Evolutionary conservation across 92 coral and sea anemone genomes (phyloP).

Genomic region (Chrysogorgia sp.): DNA sequence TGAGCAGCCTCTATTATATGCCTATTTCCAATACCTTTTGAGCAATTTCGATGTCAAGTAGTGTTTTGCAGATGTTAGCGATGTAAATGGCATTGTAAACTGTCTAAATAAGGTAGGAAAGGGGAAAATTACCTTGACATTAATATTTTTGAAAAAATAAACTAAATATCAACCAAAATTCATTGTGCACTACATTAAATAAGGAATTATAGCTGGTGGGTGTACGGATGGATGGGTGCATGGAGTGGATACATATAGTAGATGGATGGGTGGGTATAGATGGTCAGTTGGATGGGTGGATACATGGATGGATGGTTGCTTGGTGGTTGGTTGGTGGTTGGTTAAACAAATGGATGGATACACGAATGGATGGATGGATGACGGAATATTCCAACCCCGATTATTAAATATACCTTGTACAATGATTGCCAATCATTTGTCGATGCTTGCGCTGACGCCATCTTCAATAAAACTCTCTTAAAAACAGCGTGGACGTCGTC

Average conservation of each 20-base stretch:
- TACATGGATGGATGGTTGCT: not conserved
- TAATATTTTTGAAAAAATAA: too few relatives aligned
- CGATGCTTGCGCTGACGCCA: conserved; percentile 97
- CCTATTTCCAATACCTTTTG: conserved; percentile 64
- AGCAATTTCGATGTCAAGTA: conserved; percentile 87
- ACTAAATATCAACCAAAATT: too few relatives aligned
- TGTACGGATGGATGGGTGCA: too few relatives aligned
- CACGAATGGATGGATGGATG: not conserved
- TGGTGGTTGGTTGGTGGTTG: not conserved
- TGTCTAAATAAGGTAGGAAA: conserved; percentile 58
- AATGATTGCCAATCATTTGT: conserved; percentile 97
- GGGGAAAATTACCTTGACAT: not conserved
- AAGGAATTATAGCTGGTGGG: too few relatives aligned
- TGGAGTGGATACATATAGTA: too few relatives aligned
- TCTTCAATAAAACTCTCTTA: conserved; percentile 86
- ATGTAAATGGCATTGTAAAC: conserved; percentile 91
- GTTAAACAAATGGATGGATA: not conserved
- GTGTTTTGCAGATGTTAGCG: conserved; percentile 83
- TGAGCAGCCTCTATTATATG: not conserved
- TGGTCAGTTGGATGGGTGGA: not conserved
- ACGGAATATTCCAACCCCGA: too few relatives aligned
- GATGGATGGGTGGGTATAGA: not conserved
- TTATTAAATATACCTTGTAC: conserved; percentile 90
- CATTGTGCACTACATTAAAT: too few relatives aligned
- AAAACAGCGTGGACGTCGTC: too few relatives aligned